phyloP scores from a whole-genome alignment of 2,797 vertebrate species.

The Taenioides sp. region DNA sequence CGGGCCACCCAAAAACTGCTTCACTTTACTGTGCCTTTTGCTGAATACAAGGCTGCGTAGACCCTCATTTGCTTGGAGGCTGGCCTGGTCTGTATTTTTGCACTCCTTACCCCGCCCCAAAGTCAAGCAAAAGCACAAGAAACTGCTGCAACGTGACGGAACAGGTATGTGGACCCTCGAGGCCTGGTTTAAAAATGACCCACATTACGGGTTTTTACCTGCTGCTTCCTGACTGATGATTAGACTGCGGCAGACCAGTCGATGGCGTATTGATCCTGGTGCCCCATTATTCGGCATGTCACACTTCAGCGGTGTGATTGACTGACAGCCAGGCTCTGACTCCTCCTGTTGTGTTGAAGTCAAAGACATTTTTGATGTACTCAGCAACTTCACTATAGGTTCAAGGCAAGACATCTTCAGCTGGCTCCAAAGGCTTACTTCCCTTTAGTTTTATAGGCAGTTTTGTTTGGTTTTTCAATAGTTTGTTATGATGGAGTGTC shows the following conservation, averaged over 20 bases:
- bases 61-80: slow-evolving; percentile 47
- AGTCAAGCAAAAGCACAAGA: slow-evolving; percentile 76
- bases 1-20: slow-evolving; percentile 51
- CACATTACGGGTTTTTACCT: slow-evolving; percentile 69
- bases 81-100: slow-evolving; percentile 54
- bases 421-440: slow-evolving; percentile 18
- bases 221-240: slow-evolving; percentile 72
- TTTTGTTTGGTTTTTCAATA: slow-evolving; percentile 23
- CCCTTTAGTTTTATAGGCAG: slow-evolving; percentile 24
- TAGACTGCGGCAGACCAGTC: slow-evolving; percentile 74
- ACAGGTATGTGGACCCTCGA: slow-evolving; percentile 67
- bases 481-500: slow-evolving; percentile 34
- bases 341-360: slow-evolving; percentile 57
- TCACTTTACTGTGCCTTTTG: slow-evolving; percentile 71
- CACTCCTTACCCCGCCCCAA: slow-evolving; percentile 48
- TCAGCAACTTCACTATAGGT: slow-evolving; percentile 26
- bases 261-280: slow-evolving; percentile 80
- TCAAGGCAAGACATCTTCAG: slow-evolving; percentile 21
- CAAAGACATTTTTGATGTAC: slow-evolving; percentile 62
- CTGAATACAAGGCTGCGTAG: slow-evolving; percentile 57
- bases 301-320: slow-evolving; percentile 75
- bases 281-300: slow-evolving; percentile 76
- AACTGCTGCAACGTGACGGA: slow-evolving; percentile 76
- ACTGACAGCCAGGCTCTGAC: slow-evolving; percentile 69
- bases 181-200: slow-evolving; percentile 63